Base-by-base conservation (phyloP, 2,888 invertebrate species). In the Julus scandinavius region DNA sequence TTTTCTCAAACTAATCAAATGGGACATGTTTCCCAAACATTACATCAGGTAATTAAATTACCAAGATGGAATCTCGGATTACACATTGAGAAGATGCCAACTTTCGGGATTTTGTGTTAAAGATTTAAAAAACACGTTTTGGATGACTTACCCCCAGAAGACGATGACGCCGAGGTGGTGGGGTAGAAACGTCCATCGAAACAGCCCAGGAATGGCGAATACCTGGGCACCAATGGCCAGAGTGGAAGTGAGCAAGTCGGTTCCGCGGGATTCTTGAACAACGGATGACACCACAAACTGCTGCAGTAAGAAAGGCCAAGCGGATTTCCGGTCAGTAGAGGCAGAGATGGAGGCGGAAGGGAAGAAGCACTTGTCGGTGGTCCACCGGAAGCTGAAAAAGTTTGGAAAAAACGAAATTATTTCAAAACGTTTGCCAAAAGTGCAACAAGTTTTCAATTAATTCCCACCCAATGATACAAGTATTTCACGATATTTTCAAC, bases 141-240 rank as follows among this genome's bases (percentile, higher is more conserved):
- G 17, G 72, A 45, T 84, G 40, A 40, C 88, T 88, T 85, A 88
- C 88, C 88, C 11, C 20, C 45, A 58, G 40, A 29, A 29, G 50
- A 50, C 20, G 85, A 58, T 11, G 88, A n/a, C 20, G 84, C 17
- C 13, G 88, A 45, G 38, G 88, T 54, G 85, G 85, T 17, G 15
- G 88, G 88, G 85, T 50, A 88, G 38, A 88, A 85, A 20, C 88
- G 85, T 20, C 88, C 85, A 85, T 88, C 88, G 38, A 88, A 63
- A 85, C 88, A 88, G 20, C 88, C 88, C 38, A 88, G 49, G 58
- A 88, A 88, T 11, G 88, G 88, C n/a, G 88, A 58, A 58, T 88
- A 88, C 29, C 88, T 49, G 29, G 88, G 88, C 20, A 88, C 88
- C 40, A 88, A 54, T 17, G 88, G 88, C 88, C 88, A 88, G 13